Conservation (phyloP, 2,888 invertebrate genomes). For the Rhingia rostrata region DNA sequence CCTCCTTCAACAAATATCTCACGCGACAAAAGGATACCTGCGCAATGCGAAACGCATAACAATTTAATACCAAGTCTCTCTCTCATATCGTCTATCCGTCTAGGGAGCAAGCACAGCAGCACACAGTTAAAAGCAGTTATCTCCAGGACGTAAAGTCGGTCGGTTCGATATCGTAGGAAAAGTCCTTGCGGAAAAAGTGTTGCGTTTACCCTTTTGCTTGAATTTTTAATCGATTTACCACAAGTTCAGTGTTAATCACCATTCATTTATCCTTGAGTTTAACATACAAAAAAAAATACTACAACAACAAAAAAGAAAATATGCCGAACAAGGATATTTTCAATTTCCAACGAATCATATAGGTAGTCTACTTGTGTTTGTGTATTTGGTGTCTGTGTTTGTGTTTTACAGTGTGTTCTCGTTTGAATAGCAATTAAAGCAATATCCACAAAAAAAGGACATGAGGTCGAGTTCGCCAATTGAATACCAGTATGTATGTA, state of each 20-base stretch:
- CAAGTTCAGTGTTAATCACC: constrained; percentile 74
- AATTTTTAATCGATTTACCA: constrained; percentile 73
- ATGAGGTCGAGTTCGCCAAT: constrained; percentile 60
- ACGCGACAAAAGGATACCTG: constrained; percentile 59
- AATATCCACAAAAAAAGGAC: constrained; percentile 49
- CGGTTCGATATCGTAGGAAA: constrained; percentile 49
- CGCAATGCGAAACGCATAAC: constrained; percentile 69
- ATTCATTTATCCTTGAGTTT: constrained; percentile 63
- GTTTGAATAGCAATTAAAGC: constrained; percentile 62
- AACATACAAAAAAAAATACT: constrained; percentile 36
- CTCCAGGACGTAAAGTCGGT: constrained; percentile 70
- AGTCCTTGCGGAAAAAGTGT: constrained; percentile 50
- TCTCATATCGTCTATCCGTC: constrained; percentile 23
- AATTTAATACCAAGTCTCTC: constrained; percentile 19
- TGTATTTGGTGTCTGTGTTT: constrained; percentile 15
- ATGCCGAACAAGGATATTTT: constrained; percentile 55
- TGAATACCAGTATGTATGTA: constrained; percentile 31
- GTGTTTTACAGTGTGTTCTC: constrained; percentile 44
- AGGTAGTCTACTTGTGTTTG: constrained; percentile 19
- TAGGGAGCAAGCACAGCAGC: constrained; percentile 28
- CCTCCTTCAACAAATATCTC: constrained; percentile 39
- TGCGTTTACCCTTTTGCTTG: constrained; percentile 62
- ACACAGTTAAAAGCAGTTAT: constrained; percentile 56
- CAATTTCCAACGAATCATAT: constrained; percentile 42
- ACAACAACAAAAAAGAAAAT: constrained; percentile 30